Evolutionary conservation across 2,888 invertebrate species (phyloP).

Genomic region (Parthenolecanium corni): DNA sequence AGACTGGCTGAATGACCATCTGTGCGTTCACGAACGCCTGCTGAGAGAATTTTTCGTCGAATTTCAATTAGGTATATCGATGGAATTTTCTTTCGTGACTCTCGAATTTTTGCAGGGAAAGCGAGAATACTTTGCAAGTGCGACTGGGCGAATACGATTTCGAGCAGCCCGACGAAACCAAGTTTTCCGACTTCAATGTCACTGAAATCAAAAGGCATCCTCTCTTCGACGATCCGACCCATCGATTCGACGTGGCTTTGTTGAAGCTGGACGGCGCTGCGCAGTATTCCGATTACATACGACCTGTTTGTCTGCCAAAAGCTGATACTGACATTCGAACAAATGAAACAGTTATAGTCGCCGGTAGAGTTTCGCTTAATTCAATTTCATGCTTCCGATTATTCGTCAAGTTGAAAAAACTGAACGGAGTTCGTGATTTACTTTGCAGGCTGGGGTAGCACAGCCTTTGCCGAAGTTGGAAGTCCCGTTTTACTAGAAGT

Average conservation of each 20-base stretch:
- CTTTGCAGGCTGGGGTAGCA: slow-evolving; percentile 59
- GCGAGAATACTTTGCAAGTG: slow-evolving; percentile 50
- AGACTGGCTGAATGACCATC: no score
- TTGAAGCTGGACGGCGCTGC: slow-evolving; percentile 54
- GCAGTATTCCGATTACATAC: slow-evolving; percentile 63
- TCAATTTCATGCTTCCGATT: no score
- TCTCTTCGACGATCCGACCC: slow-evolving; percentile 54
- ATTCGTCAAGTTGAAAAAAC: no score
- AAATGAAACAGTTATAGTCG: slow-evolving; percentile 38
- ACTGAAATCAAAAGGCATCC: slow-evolving; percentile 53
- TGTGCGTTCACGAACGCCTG: no score
- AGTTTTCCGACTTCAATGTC: slow-evolving; percentile 58
- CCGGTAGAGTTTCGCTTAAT: slow-evolving; percentile 33
- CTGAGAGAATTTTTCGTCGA: no score
- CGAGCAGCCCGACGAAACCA: slow-evolving; percentile 51
- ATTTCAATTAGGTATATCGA: no score
- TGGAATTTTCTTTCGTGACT: neutral
- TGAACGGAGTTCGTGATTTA: neutral
- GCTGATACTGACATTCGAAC: slow-evolving; percentile 39
- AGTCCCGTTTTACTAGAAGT: slow-evolving; percentile 65
- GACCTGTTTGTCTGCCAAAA: slow-evolving; percentile 68
- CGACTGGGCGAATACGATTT: slow-evolving; percentile 76
- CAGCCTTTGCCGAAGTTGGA: slow-evolving; percentile 54
- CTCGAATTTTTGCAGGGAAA: slow-evolving; percentile 43
- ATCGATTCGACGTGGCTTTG: slow-evolving; percentile 66